Base-by-base conservation (phyloP, 2,888 invertebrate species). In the Polydrusus cervinus region DNA sequence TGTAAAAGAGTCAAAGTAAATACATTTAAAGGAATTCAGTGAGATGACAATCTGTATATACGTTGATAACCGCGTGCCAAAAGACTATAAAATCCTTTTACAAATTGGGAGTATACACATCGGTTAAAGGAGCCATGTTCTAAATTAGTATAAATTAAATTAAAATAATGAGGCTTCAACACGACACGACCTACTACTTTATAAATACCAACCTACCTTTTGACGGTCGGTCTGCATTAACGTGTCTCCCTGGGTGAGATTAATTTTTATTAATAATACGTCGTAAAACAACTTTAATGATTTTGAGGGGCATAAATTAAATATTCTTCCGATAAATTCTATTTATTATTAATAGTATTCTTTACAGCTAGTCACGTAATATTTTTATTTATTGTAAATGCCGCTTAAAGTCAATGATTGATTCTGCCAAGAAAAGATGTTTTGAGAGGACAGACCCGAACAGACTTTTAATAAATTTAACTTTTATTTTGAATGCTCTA, bases 101-200 rank as follows among this genome's bases (percentile, higher is more conserved):
- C 64, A 64, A 70, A 61, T 62, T 51, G 40, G 40, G 18, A 49
- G 38, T 67, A 51, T 61, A 60, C 65, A 30, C 20, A 73, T 61
- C 47, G 61, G 40, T 60, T 49, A 8, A 60, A 55, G 60, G 38
- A 61, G 61, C 66, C 47, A 65, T 65, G 64, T 71, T 64, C 49
- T 75, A 75, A 71, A 75, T 75, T 68, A 71, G 45, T 40, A 75
- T 75, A 71, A 75, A 75, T 75, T 75, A 71, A 60, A 71, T 71
- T 71, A 71, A 75, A 75, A 75, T 75, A 75, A 75, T 71, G 75
- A 75, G 62, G 67, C 61, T 38, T 38, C 62, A 68, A 71, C 75
- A 75, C 71, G 75, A 71, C 71, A 75, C 67, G 61, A 61, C 20
- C 47, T 66, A 70, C 74, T 70, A 65, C 74, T 66, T 75, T 71